Percentiles rank a stretch among this genome's conserved stretches.
Evolutionary conservation across 2,888 invertebrate species (phyloP).

Genomic region (Ceraclea dissimilis): DNA sequence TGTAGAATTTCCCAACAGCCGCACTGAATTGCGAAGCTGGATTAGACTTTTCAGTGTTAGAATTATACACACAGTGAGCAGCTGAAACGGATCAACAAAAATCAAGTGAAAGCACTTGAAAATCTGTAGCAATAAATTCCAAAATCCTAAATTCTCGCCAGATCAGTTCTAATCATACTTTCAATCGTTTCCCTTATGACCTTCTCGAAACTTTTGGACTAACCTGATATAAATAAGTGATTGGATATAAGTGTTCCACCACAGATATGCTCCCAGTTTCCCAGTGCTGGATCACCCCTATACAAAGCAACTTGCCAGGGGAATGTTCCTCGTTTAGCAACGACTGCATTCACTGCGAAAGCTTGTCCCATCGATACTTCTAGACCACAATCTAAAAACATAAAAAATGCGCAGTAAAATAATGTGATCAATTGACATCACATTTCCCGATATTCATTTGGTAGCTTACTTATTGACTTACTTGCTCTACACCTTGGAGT

Average conservation of each 20-base stretch:
- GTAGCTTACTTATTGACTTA: neutral
- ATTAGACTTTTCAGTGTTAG: neutral
- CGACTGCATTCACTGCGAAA: neutral
- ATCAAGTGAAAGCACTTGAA: no score
- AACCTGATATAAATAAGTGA: constrained; percentile 1
- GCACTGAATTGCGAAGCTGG: neutral
- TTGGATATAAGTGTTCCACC: constrained; percentile 2
- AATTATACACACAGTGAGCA: neutral
- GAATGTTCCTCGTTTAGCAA: constrained; percentile 1
- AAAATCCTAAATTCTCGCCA: no score
- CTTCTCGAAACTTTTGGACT: no score
- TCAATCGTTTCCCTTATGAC: no score
- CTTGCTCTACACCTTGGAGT: constrained; percentile 10
- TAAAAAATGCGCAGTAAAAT: neutral
- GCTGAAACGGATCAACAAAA: no score
- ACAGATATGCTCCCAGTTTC: neutral
- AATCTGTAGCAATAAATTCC: no score
- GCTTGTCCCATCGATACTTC: neutral
- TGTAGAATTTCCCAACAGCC: constrained; percentile 1
- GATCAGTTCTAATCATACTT: no score
- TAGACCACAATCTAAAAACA: constrained; percentile 5
- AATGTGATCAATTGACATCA: no score
- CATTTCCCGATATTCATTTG: no score
- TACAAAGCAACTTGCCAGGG: constrained; percentile 5
- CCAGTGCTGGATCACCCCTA: neutral